Conservation (phyloP, 1,140 invertebrate genomes). For the Penaeus chinensis region DNA sequence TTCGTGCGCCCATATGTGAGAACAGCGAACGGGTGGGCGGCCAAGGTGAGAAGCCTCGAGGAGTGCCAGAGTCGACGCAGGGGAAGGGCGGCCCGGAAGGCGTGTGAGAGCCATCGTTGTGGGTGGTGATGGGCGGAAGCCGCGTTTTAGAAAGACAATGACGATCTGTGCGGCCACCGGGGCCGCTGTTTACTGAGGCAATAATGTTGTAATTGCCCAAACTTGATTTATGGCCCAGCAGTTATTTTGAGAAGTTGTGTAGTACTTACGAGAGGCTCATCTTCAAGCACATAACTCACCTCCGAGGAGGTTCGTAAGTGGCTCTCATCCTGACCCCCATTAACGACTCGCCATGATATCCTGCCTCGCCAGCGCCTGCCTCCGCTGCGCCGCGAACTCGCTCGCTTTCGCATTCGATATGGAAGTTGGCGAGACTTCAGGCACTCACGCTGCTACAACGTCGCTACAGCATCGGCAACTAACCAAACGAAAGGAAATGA, state of each 20-base stretch:
- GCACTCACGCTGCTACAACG: too few relatives aligned
- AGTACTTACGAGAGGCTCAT: constrained; percentile 7
- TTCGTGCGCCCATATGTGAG: background rate
- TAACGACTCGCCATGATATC: too few relatives aligned
- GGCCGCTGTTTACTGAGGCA: constrained; percentile 31
- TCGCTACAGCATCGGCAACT: too few relatives aligned
- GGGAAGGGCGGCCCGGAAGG: background rate
- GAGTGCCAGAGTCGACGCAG: too few relatives aligned
- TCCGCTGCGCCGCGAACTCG: too few relatives aligned
- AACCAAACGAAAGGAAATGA: too few relatives aligned
- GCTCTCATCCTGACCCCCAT: too few relatives aligned
- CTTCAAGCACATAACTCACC: constrained; percentile 22
- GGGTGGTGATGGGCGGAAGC: constrained; percentile 32
- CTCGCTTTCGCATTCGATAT: too few relatives aligned
- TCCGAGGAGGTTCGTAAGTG: too few relatives aligned
- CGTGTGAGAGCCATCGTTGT: constrained; percentile 25
- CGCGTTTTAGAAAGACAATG: background rate
- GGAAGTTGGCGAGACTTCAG: too few relatives aligned
- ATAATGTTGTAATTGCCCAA: constrained; percentile 33
- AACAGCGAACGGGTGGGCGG: background rate
- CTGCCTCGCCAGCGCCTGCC: too few relatives aligned
- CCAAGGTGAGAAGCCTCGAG: background rate
- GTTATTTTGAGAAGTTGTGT: constrained; percentile 32
- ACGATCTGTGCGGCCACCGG: constrained; percentile 23
- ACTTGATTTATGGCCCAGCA: constrained; percentile 21